Evolutionary conservation across 2,113 vertebrate species (phyloP).

Genomic region (Phrynosoma blainvillii): DNA sequence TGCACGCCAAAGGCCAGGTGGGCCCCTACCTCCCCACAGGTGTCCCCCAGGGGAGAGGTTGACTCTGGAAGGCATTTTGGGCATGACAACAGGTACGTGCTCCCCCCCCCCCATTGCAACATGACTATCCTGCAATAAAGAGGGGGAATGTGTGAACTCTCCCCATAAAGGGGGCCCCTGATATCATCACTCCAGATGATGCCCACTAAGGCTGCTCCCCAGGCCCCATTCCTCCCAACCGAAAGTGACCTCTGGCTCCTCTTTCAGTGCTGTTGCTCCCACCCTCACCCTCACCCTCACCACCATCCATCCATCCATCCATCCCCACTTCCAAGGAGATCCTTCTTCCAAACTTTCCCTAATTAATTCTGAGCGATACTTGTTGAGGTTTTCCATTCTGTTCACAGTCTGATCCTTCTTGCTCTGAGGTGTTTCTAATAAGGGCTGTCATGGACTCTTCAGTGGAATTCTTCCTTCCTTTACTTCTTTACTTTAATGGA

Average conservation of each 20-base stretch:
- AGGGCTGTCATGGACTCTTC: conserved; percentile 43
- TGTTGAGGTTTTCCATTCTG: conserved; percentile 62
- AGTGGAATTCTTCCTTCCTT: conserved; percentile 19
- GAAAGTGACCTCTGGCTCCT: not conserved
- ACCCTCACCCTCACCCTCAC: not conserved
- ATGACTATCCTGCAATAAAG: not conserved
- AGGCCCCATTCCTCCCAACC: not conserved
- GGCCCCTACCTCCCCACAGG: too few relatives aligned
- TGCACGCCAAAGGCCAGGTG: too few relatives aligned
- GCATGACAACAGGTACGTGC: too few relatives aligned
- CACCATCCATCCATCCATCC: too few relatives aligned
- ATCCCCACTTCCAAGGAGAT: not conserved
- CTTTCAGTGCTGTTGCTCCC: not conserved
- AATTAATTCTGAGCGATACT: conserved; percentile 59
- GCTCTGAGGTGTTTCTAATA: conserved; percentile 57
- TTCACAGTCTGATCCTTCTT: conserved; percentile 60
- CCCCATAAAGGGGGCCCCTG: too few relatives aligned
- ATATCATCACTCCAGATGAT: not conserved
- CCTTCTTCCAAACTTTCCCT: conserved; percentile 56
- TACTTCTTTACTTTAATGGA: conserved; percentile 35
- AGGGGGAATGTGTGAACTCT: not conserved
- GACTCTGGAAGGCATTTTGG: too few relatives aligned
- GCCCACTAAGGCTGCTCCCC: too few relatives aligned
- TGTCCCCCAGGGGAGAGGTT: too few relatives aligned
- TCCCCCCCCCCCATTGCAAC: too few relatives aligned